Conservation (phyloP, 2,888 invertebrate species). For the Prostheceraeus crozeri region DNA sequence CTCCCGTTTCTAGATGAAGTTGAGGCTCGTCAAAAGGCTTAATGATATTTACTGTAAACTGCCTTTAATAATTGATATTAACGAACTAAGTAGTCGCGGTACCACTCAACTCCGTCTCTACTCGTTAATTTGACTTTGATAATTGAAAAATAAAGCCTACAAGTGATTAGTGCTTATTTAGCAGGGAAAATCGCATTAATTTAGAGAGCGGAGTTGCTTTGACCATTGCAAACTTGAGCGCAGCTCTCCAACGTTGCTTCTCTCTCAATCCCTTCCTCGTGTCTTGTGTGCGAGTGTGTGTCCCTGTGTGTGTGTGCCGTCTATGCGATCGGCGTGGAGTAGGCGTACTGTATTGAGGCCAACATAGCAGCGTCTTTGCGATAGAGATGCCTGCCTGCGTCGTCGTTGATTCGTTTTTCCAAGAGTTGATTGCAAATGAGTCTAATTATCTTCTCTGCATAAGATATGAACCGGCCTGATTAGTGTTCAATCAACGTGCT, state of each 20-base stretch:
- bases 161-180: conserved; percentile 36
- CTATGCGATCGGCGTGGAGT: neutral
- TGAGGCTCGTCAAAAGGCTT: too few species aligned
- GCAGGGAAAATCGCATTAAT: conserved; percentile 31
- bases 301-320: neutral
- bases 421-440: conserved; percentile 35
- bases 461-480: conserved; percentile 34
- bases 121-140: conserved; percentile 30
- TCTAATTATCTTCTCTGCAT: conserved; percentile 36
- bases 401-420: conserved; percentile 22
- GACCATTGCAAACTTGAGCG: conserved; percentile 22
- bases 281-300: neutral
- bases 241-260: neutral
- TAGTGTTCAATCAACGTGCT: conserved; percentile 32
- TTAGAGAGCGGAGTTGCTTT: neutral
- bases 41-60: too few species aligned
- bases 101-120: too few species aligned
- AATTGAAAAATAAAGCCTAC: conserved; percentile 28
- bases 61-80: too few species aligned
- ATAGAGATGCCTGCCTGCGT: neutral
- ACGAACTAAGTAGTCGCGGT: too few species aligned
- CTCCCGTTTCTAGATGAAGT: too few species aligned
- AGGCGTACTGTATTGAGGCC: neutral
- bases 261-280: conserved; percentile 31
- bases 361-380: neutral